A percentile compares a stretch with the other conserved stretches of the same genome.
phyloP scores from a whole-genome alignment of 2,888 invertebrate species.

The Charanyca ferruginea region DNA sequence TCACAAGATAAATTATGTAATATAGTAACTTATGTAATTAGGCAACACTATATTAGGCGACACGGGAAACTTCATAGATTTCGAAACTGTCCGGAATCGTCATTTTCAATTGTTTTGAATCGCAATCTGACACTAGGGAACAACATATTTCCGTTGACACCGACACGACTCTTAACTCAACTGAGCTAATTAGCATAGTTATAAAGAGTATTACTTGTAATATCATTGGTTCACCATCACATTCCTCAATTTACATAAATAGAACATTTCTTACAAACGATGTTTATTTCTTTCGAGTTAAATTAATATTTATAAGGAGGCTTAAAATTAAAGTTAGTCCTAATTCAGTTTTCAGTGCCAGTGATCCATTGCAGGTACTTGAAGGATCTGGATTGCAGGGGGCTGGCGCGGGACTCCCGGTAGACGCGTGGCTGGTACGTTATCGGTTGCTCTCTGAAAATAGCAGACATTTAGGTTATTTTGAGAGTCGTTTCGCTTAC shows the following conservation, averaged over 20 bases:
- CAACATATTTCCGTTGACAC: too few relatives aligned
- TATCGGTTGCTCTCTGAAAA: conserved; percentile 87
- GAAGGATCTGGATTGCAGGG: conserved; percentile 89
- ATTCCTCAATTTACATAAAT: conserved; percentile 66
- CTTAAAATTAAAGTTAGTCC: conserved; percentile 65
- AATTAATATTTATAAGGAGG: conserved; percentile 58
- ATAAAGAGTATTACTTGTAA: too few relatives aligned
- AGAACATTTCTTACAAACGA: conserved; percentile 58
- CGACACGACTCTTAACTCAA: too few relatives aligned
- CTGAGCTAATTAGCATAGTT: too few relatives aligned
- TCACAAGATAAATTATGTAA: too few relatives aligned
- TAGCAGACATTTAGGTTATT: conserved; percentile 48
- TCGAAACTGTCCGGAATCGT: too few relatives aligned
- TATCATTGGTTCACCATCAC: too few relatives aligned
- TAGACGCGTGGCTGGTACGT: conserved; percentile 80
- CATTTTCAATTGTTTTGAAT: too few relatives aligned
- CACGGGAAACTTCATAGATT: too few relatives aligned
- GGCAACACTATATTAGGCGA: too few relatives aligned
- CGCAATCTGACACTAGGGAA: too few relatives aligned
- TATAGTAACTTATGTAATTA: too few relatives aligned
- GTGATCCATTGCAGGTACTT: conserved; percentile 90
- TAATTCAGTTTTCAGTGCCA: conserved; percentile 86
- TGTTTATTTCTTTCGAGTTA: conserved; percentile 57
- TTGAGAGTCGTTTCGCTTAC: conserved; percentile 42
- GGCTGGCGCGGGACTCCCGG: conserved; percentile 82